Evolutionary conservation across 2,797 vertebrate species (phyloP), one percentile per base, ranked within the genome.

Genomic region (Melanotaenia maccullochi): DNA sequence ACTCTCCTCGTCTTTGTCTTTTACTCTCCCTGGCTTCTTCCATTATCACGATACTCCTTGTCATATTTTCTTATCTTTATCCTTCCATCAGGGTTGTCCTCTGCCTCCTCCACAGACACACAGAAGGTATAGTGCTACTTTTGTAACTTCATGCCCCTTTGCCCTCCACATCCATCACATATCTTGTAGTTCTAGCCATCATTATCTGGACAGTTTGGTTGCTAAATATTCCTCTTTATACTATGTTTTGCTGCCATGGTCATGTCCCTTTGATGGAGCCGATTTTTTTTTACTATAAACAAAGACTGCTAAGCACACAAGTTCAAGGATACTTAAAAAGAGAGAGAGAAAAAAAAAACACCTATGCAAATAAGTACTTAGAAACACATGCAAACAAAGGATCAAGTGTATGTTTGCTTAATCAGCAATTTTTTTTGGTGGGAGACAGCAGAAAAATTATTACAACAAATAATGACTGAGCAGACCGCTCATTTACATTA

Each of bases 61-160:
- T 60, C 62, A 76, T 36, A 71, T 68, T 85, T 59, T 69, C 35
- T 76, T 61, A 67, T 81, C 57, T 74, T 64, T 69, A 79, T 73
- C 75, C 69, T 62, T 68, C 76, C 64, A 74, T 82, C 75, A 51
- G 13, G 68, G 36, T 32, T 72, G 59, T 79, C 65, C 65, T 76
- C 56, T 65, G 16, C 67, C 55, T 70, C 55, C 58, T 64, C 40
- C 65, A 55, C 40, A 55, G 11, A 65, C 52, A 55, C 36, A 67
- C 38, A 60, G 51, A 44, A 44, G 16, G 42, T 30, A 30, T 18
- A 44, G 11, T 13, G 22, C 30, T 38, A 33, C 44, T 77, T 60
- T 64, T 74, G 25, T 36, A 61, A 40, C 33, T 30, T 59, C 18
- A 57, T 66, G 65, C 68, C 54, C 61, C 73, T 61, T 60, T 78